A percentile compares a stretch with the other conserved stretches of the same genome.
These are phyloP conservation scores for Auanema freiburgensis DNA, from an alignment of 2,888 invertebrate species.

Conservation along the genomic window DNA sequence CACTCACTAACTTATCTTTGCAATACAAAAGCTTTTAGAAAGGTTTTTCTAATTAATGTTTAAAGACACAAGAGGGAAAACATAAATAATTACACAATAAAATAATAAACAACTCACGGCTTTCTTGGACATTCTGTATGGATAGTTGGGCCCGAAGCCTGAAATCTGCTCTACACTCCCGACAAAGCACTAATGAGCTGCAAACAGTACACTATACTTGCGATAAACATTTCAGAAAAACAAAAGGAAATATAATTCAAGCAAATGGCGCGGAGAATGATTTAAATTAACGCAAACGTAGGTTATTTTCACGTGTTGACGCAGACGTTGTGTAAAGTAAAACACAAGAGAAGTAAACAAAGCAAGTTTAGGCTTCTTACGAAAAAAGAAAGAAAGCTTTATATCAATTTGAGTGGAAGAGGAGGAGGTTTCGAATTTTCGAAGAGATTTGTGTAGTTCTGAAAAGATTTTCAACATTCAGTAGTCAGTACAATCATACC, in stretches of 20 bases:
- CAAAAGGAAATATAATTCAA: slow-evolving; percentile 4
- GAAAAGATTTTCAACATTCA: too few species aligned
- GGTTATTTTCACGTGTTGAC: slow-evolving; percentile 12
- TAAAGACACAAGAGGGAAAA: not conserved
- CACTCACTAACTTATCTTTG: too few species aligned
- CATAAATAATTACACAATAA: not conserved
- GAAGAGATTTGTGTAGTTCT: too few species aligned
- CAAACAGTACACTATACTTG: slow-evolving; percentile 3
- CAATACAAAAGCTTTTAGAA: too few species aligned
- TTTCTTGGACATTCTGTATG: slow-evolving; percentile 17
- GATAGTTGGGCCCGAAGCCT: too few species aligned
- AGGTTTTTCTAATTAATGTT: too few species aligned
- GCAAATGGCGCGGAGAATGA: not conserved
- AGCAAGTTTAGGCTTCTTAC: not conserved
- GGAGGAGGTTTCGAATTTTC: too few species aligned
- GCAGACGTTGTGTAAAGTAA: slow-evolving; percentile 21
- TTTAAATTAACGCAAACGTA: not conserved
- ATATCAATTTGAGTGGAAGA: slow-evolving; percentile 1
- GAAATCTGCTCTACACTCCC: slow-evolving; percentile 2
- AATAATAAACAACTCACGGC: slow-evolving; percentile 11
- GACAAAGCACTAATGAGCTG: slow-evolving; percentile 9
- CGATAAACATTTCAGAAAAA: not conserved
- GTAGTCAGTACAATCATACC: too few species aligned
- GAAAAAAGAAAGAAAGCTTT: not conserved
- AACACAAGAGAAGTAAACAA: not conserved